These are phyloP conservation scores for Lathamus discolor DNA, from an alignment of 2,113 vertebrate species.

Conservation along the genomic window DNA sequence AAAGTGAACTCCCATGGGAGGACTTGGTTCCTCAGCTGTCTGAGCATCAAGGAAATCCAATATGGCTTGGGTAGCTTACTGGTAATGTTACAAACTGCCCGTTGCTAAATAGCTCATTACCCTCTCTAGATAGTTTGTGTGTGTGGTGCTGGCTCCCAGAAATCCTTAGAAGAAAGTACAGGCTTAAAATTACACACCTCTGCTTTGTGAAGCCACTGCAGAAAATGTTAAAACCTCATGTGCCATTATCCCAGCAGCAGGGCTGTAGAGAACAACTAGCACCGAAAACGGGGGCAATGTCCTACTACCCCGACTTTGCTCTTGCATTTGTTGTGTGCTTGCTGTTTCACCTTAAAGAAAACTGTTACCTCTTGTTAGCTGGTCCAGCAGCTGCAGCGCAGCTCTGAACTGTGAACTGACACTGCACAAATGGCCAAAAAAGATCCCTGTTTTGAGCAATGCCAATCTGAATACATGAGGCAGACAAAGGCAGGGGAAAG, in stretches of 20 bases:
- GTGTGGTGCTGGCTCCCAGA: neutral
- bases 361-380: rapidly evolving
- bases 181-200: neutral
- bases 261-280: neutral
- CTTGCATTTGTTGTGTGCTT: neutral
- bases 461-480: rapidly evolving
- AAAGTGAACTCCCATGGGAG: neutral
- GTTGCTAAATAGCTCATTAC: rapidly evolving
- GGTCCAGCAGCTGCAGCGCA: neutral
- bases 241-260: neutral
- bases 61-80: neutral
- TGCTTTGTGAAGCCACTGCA: neutral
- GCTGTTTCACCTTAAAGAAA: neutral
- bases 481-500: neutral
- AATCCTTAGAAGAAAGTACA: neutral
- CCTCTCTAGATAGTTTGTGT: neutral
- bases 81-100: rapidly evolving
- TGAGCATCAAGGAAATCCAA: neutral
- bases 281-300: rapidly evolving
- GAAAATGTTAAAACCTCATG: neutral
- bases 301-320: rapidly evolving
- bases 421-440: neutral
- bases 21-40: neutral
- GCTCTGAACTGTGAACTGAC: neutral
- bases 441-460: rapidly evolving